Evolutionary conservation across 2,797 vertebrate species (phyloP).

Genomic region (Prunella strophiata): DNA sequence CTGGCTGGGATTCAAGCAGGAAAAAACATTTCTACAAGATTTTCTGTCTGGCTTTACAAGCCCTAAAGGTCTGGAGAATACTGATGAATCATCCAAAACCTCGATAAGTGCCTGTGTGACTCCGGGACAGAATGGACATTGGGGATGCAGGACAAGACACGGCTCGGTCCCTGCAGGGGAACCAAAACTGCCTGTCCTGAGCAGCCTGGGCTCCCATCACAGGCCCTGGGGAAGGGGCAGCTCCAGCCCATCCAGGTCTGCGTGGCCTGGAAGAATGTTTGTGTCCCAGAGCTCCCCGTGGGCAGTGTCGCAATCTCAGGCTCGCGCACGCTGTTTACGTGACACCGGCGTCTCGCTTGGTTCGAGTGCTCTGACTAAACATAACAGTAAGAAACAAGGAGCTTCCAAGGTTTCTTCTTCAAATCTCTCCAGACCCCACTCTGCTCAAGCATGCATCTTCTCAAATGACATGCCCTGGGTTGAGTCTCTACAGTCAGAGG

Average conservation of each 20-base stretch:
- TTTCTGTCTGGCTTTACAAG: conserved; percentile 33
- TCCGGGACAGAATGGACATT: accelerated
- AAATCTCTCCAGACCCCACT: background rate
- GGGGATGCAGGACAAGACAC: accelerated
- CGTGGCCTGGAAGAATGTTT: background rate
- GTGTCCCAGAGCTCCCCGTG: background rate
- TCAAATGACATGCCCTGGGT: background rate
- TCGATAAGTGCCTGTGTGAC: background rate
- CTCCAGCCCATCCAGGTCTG: background rate
- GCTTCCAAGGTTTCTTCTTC: background rate
- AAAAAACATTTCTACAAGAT: conserved; percentile 35
- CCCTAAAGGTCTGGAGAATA: background rate
- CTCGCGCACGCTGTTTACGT: background rate
- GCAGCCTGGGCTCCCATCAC: background rate
- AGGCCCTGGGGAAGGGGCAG: background rate
- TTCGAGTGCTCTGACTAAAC: background rate
- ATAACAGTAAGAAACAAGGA: background rate
- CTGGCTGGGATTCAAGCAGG: conserved; percentile 29
- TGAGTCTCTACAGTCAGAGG: background rate
- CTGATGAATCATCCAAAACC: background rate
- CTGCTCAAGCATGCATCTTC: background rate
- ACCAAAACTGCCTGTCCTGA: background rate
- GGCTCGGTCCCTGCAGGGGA: accelerated
- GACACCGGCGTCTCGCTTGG: accelerated
- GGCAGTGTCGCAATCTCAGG: background rate